Percentiles rank a stretch among this genome's conserved stretches.
Conservation (phyloP, 2,113 vertebrate genomes). For the Aix galericulata region DNA sequence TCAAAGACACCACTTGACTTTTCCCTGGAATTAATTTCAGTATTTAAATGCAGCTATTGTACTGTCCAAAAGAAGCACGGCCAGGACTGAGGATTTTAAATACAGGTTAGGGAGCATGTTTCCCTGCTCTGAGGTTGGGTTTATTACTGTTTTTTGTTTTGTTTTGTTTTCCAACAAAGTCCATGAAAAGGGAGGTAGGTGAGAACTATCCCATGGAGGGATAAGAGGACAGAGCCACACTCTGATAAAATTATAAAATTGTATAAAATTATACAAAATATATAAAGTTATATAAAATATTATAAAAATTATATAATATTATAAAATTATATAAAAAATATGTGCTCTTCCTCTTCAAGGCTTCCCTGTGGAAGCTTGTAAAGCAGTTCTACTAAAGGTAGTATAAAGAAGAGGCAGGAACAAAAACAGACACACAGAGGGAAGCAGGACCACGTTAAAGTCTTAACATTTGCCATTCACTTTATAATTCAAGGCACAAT, state of each 20-base stretch:
- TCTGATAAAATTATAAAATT: not conserved
- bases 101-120: not conserved
- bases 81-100: not conserved
- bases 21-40: conserved; percentile 40
- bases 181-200: not conserved
- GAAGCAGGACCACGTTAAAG: not conserved
- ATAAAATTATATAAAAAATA: not conserved
- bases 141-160: not conserved
- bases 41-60: not conserved
- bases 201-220: not conserved
- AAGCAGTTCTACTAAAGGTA: not conserved
- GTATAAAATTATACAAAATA: too few species aligned
- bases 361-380: not conserved
- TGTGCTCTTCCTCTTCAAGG: not conserved
- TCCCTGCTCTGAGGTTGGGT: not conserved
- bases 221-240: not conserved
- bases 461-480: not conserved
- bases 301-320: too few species aligned
- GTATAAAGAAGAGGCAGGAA: not conserved
- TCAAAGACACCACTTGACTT: conserved; percentile 12
- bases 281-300: too few species aligned
- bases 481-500: conserved; percentile 53
- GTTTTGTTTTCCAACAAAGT: not conserved
- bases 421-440: not conserved
- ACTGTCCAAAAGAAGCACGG: not conserved